These are phyloP conservation scores for Xyliphius kryptos DNA, from an alignment of 2,113 vertebrate species.

Conservation along the genomic window DNA sequence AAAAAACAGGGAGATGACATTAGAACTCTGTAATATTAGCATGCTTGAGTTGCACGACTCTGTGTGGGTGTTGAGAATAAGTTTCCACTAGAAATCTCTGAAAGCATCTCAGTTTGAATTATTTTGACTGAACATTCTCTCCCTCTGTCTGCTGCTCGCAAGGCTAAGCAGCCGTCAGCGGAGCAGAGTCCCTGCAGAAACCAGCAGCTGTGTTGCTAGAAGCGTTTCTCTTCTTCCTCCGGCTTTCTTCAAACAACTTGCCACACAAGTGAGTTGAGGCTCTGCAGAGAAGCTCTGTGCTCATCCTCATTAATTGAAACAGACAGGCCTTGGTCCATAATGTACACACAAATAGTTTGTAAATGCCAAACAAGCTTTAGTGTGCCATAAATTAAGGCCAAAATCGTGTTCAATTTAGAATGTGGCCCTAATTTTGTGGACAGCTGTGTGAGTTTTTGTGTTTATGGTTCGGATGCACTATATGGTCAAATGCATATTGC, in stretches of 20 bases:
- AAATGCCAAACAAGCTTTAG: slow-evolving; percentile 59
- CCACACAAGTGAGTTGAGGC: slow-evolving; percentile 34
- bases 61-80: slow-evolving; percentile 30
- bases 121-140: slow-evolving; percentile 35
- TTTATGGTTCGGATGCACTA: no score
- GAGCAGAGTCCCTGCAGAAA: slow-evolving; percentile 25
- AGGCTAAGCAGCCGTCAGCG: slow-evolving; percentile 30
- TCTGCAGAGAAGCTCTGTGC: slow-evolving; percentile 40
- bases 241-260: slow-evolving; percentile 37
- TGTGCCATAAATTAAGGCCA: slow-evolving; percentile 48
- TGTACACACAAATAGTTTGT: slow-evolving; percentile 63
- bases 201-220: slow-evolving; percentile 20
- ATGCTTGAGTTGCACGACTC: slow-evolving; percentile 8
- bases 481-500: no score
- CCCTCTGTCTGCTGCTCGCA: slow-evolving; percentile 10
- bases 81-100: slow-evolving; percentile 25
- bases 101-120: slow-evolving; percentile 32
- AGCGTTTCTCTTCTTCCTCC: slow-evolving; percentile 17
- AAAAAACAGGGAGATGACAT: slow-evolving; percentile 9
- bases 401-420: slow-evolving; percentile 51
- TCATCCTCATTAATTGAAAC: slow-evolving; percentile 62
- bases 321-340: slow-evolving; percentile 58
- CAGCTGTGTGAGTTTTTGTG: no score
- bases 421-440: slow-evolving; percentile 41
- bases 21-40: slow-evolving; percentile 22